Conservation (phyloP, 2,113 vertebrate genomes). For the Chaenocephalus aceratus region DNA sequence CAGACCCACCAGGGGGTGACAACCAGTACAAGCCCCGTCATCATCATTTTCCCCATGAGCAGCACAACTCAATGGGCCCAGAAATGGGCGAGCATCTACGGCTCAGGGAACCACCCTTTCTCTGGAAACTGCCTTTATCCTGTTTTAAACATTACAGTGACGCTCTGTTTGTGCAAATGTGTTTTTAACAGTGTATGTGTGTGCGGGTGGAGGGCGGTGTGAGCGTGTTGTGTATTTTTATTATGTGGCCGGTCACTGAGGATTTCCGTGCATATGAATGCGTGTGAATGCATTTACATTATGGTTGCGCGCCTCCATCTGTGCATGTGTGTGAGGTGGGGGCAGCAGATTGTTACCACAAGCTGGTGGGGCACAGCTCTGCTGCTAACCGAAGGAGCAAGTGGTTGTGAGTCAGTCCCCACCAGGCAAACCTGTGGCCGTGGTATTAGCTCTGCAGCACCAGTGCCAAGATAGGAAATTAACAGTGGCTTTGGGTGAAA, state of each 20-base stretch:
- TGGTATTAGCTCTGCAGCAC: slow-evolving; percentile 57
- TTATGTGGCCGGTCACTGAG: slow-evolving; percentile 49
- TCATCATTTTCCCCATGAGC: slow-evolving; percentile 70
- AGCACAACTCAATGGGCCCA: slow-evolving; percentile 59
- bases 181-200: slow-evolving; percentile 63
- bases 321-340: slow-evolving; percentile 66
- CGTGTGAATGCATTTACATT: slow-evolving; percentile 37
- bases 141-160: slow-evolving; percentile 80
- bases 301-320: slow-evolving; percentile 24
- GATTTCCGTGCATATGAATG: slow-evolving; percentile 40
- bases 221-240: slow-evolving; percentile 70
- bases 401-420: slow-evolving; percentile 80
- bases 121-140: slow-evolving; percentile 75
- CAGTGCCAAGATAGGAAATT: slow-evolving; percentile 72
- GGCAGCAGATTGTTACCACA: slow-evolving; percentile 71
- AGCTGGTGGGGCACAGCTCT: slow-evolving; percentile 68
- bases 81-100: slow-evolving; percentile 61
- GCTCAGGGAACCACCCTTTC: slow-evolving; percentile 77
- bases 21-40: slow-evolving; percentile 70
- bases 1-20: slow-evolving; percentile 71
- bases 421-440: slow-evolving; percentile 70
- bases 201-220: slow-evolving; percentile 59
- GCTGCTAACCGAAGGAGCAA: slow-evolving; percentile 73
- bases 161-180: slow-evolving; percentile 68
- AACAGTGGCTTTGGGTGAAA: slow-evolving; percentile 77